Conservation (phyloP, 1,140 invertebrate genomes). For the Akabosia matsudoensis region DNA sequence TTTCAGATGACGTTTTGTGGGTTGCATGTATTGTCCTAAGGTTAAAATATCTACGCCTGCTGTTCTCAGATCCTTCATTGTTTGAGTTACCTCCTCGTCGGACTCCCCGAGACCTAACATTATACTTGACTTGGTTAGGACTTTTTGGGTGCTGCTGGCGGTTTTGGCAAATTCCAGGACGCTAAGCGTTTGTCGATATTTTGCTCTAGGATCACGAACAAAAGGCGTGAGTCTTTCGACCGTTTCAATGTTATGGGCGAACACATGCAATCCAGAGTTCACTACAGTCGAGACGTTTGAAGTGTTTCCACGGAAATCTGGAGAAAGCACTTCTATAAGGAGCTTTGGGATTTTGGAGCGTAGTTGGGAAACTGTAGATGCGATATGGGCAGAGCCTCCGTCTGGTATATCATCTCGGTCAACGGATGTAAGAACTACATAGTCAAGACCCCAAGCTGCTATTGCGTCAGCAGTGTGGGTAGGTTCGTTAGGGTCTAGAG, state of each 20-base stretch:
- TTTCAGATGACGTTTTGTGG: constrained; percentile 92
- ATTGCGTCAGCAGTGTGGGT: constrained; percentile 89
- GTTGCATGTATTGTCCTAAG: constrained; percentile 99
- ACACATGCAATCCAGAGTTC: constrained; percentile 82
- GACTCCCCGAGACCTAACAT: constrained; percentile 97
- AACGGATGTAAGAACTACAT: constrained; percentile 96
- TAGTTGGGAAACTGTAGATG: constrained; percentile 73
- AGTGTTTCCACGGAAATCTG: constrained; percentile 94
- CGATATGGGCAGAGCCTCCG: constrained; percentile 87
- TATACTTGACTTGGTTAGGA: constrained; percentile 96
- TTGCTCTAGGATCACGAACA: constrained; percentile 83
- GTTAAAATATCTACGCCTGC: constrained; percentile 91
- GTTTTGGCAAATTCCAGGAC: constrained; percentile 78
- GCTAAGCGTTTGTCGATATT: constrained; percentile 73
- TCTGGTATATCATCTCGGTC: constrained; percentile 93
- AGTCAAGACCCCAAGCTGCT: constrained; percentile 90
- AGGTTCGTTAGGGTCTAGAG: constrained; percentile 87
- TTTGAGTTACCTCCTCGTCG: constrained; percentile 82
- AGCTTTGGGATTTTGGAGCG: constrained; percentile 69
- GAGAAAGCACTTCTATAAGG: constrained; percentile 93
- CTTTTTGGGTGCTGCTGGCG: constrained; percentile 66
- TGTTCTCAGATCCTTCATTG: constrained; percentile 74
- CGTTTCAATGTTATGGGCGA: constrained; percentile 97
- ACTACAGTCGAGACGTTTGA: constrained; percentile 72
- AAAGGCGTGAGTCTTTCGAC: constrained; percentile 77